These are phyloP conservation scores for Babylonia areolata DNA, from an alignment of 1,140 invertebrate genomes.

Conservation along the genomic window DNA sequence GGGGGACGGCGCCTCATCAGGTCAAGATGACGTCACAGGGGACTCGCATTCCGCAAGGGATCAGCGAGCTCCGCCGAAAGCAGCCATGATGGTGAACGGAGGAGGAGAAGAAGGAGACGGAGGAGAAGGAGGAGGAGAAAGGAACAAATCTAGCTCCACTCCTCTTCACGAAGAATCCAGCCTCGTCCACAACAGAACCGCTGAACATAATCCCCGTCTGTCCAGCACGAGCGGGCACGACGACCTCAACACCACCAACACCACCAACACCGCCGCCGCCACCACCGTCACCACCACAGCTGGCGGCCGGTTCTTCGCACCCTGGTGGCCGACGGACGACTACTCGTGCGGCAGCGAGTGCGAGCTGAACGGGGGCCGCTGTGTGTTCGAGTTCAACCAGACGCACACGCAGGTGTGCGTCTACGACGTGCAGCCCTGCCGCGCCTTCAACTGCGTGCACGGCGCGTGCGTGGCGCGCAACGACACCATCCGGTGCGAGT, in stretches of 20 bases:
- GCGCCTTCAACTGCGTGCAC: conserved; percentile 23
- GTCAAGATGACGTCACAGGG: neutral
- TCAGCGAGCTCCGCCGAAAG: neutral
- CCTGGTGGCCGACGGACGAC: neutral
- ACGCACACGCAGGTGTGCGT: conserved; percentile 31
- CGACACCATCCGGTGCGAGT: conserved; percentile 53
- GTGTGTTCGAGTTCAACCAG: conserved; percentile 40
- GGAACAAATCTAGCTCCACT: neutral
- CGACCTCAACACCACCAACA: neutral
- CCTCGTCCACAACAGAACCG: neutral
- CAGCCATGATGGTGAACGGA: neutral
- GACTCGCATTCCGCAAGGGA: neutral
- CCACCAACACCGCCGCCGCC: neutral
- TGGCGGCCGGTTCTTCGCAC: neutral
- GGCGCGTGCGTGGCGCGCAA: conserved; percentile 35
- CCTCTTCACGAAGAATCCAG: neutral
- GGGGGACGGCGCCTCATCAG: neutral
- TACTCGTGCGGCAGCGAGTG: conserved; percentile 33
- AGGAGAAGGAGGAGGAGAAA: neutral
- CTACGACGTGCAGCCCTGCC: conserved; percentile 6
- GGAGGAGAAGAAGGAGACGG: neutral
- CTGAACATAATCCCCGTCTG: neutral
- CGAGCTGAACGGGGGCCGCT: conserved; percentile 15
- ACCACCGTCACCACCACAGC: neutral
- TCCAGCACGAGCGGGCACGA: neutral